These are phyloP conservation scores for Nasalis larvatus DNA, from an alignment of 2,113 vertebrate species.

Conservation along the genomic window DNA sequence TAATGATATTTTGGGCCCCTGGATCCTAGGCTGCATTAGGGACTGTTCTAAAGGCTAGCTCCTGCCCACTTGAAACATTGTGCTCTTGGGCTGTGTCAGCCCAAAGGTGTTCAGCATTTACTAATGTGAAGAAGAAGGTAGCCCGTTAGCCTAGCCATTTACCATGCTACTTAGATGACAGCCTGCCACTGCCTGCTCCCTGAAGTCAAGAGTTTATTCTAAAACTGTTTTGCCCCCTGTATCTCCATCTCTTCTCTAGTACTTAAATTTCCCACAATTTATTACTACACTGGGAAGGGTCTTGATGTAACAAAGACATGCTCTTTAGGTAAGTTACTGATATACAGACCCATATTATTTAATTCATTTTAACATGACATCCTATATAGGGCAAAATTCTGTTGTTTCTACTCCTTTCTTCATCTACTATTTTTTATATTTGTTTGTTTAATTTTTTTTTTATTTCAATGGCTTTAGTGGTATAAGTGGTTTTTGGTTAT, in stretches of 20 bases:
- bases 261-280: background rate
- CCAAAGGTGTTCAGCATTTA: background rate
- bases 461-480: too few species aligned
- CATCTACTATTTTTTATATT: too few species aligned
- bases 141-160: background rate
- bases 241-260: background rate
- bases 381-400: background rate
- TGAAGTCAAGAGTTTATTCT: background rate
- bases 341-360: background rate
- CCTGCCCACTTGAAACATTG: rapidly evolving
- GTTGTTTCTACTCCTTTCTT: background rate
- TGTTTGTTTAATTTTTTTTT: too few species aligned
- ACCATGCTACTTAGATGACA: background rate
- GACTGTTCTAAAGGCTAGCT: background rate
- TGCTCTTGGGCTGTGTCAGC: background rate
- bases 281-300: background rate
- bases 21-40: background rate
- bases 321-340: background rate
- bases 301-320: background rate
- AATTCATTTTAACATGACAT: background rate
- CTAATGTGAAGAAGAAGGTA: background rate
- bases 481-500: too few species aligned
- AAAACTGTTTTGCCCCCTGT: background rate
- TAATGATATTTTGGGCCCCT: background rate
- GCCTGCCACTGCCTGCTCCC: background rate